Base-by-base conservation (phyloP, 2,888 invertebrate genomes). In the Hypercompe scribonia region DNA sequence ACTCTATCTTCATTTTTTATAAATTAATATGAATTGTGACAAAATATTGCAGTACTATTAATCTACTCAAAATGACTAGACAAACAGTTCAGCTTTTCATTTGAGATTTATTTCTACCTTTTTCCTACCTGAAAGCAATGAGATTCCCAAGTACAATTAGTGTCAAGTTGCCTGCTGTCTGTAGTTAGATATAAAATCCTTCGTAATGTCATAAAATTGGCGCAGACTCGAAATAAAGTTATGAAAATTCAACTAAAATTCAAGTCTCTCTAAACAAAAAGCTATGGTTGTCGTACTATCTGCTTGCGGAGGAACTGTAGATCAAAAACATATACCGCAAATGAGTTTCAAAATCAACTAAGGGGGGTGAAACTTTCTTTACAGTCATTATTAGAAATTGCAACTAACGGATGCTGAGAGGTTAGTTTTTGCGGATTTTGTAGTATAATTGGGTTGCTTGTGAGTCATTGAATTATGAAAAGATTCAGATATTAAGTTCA, bases 251-350 rank as follows among this genome's bases (percentile, higher is more conserved):
- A 18, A 31, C 31, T 31, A 18, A 61, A 31, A 0, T 15, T 1
- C 31, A n/a, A 63, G 54, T 72, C 68, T 69, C 34, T 13, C 18
- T 39, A 39, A 63, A 21, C 15, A 65, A 39, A 18, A 71, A 76
- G 78, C 10, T 73, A 34, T 88, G 86, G 88, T 77, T 66, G 76
- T 79, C 81, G 79, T 84, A 89, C 72, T 68, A 68, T 72, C 78
- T 76, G 77, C 66, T 80, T 70, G 73, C 74, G 73, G 73, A 77
- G 78, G 78, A 80, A 78, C 83, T 72, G 87, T 86, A 89, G 89
- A 92, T 92, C 92, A 93, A 92, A 91, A 93, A 91, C 90, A 85
- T 88, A 87, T 84, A 93, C 95, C 94, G 90, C 94, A 94, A 94
- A 94, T 92, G 91, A 92, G 92, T 90, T 91, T 91, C 86, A 84